Percentiles rank a stretch among this genome's conserved stretches.
phyloP scores from a whole-genome alignment of 1,140 invertebrate genomes.

The Spodoptera litura region DNA sequence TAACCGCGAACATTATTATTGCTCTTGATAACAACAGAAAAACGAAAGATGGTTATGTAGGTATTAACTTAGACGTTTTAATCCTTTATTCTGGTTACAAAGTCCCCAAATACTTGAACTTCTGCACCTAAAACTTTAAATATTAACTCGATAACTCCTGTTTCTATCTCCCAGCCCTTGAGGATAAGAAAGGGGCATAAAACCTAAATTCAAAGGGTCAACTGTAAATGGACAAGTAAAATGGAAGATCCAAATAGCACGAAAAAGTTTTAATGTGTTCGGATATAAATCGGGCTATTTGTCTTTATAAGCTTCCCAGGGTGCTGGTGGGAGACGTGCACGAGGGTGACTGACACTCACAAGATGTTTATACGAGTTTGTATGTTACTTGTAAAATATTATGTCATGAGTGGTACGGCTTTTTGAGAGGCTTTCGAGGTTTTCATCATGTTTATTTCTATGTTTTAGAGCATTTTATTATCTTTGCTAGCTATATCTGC shows the following conservation, averaged over 20 bases:
- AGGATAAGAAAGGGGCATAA: slow-evolving; percentile 39
- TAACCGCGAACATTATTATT: too few species aligned
- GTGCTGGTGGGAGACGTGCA: slow-evolving; percentile 19
- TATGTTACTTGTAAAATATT: slow-evolving; percentile 19
- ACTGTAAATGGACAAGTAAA: slow-evolving; percentile 60
- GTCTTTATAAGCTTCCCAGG: slow-evolving; percentile 71
- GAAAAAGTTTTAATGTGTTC: slow-evolving; percentile 76
- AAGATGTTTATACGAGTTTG: slow-evolving; percentile 26
- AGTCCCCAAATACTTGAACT: neutral
- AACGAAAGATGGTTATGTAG: too few species aligned
- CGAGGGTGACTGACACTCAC: slow-evolving; percentile 26
- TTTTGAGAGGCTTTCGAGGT: slow-evolving; percentile 14
- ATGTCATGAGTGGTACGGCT: neutral
- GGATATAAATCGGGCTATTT: slow-evolving; percentile 79
- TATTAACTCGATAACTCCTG: slow-evolving; percentile 32
- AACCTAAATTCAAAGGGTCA: slow-evolving; percentile 56
- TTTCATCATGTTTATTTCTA: neutral
- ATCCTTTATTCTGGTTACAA: too few species aligned
- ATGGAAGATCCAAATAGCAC: slow-evolving; percentile 48
- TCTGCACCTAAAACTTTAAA: neutral
- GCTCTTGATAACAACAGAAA: too few species aligned
- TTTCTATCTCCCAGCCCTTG: neutral
- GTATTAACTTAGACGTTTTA: too few species aligned
- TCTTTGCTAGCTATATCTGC: too few species aligned
- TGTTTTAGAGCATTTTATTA: neutral